Evolutionary conservation across 2,888 invertebrate genomes (phyloP).

Genomic region (Seira ritae): DNA sequence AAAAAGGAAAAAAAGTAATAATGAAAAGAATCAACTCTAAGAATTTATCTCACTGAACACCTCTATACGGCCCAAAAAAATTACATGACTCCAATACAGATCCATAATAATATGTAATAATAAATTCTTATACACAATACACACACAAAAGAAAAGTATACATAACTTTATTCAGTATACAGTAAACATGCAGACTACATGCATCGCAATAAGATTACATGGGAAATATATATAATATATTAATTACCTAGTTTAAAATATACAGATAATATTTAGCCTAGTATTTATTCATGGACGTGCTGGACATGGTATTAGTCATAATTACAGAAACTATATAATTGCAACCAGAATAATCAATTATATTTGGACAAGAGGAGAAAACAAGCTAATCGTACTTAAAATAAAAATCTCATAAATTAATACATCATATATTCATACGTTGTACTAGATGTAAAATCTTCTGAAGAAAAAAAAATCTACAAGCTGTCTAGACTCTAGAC

Average conservation of each 20-base stretch:
- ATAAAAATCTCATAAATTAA: neutral
- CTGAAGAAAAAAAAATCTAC: constrained; percentile 26
- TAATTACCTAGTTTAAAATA: no score
- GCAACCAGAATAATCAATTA: neutral
- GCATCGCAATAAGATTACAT: neutral
- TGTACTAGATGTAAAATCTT: no score
- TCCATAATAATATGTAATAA: no score
- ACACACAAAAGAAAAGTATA: no score
- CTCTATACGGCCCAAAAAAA: no score
- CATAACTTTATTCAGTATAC: neutral
- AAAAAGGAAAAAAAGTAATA: neutral
- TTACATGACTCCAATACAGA: no score
- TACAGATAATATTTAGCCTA: no score
- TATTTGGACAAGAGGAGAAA: neutral
- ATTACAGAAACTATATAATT: neutral
- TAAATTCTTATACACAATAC: no score
- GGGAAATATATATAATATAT: no score
- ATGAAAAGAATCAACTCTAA: no score
- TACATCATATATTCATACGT: no score
- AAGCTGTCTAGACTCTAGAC: constrained; percentile 62
- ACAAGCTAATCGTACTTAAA: neutral
- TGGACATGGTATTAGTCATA: constrained; percentile 61
- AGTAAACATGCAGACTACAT: neutral
- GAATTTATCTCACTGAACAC: no score
- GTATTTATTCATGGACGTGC: constrained; percentile 60